These are phyloP conservation scores for Carettochelys insculpta DNA, from an alignment of 2,113 vertebrate species.

Conservation along the genomic window DNA sequence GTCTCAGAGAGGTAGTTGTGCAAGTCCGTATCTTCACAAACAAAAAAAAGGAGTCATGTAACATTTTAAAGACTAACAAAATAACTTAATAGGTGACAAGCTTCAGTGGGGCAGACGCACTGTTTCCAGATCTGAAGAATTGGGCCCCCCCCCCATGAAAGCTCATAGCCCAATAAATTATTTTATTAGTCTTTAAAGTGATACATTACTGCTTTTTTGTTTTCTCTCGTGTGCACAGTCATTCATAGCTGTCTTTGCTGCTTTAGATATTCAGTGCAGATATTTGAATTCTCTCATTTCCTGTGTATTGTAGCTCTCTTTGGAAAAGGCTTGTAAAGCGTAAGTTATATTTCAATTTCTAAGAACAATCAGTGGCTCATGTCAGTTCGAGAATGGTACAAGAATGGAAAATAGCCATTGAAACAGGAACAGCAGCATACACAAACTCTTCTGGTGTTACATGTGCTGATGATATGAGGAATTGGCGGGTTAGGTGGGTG, in stretches of 20 bases:
- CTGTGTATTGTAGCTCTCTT: background rate
- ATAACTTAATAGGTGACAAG: too few species aligned
- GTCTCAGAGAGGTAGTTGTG: too few species aligned
- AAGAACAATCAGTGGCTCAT: background rate
- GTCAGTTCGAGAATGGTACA: background rate
- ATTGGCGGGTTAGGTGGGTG: background rate
- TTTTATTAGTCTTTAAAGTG: too few species aligned
- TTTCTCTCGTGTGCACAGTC: too few species aligned
- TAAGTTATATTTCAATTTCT: background rate
- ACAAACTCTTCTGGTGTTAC: fast-evolving
- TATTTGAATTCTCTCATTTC: constrained; percentile 37
- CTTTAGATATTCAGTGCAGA: constrained; percentile 39
- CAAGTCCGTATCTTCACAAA: too few species aligned
- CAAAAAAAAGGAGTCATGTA: too few species aligned
- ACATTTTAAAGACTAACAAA: too few species aligned
- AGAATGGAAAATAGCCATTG: background rate
- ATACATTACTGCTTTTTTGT: too few species aligned
- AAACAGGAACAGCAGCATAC: background rate
- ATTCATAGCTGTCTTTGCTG: background rate
- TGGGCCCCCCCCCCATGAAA: too few species aligned
- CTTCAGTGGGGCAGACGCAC: too few species aligned
- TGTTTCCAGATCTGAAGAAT: too few species aligned
- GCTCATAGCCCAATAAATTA: too few species aligned
- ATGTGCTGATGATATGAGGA: background rate
- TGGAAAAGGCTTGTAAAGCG: background rate